Base-by-base conservation (phyloP, 2,888 invertebrate species). In the Melinopterus prodromus region DNA sequence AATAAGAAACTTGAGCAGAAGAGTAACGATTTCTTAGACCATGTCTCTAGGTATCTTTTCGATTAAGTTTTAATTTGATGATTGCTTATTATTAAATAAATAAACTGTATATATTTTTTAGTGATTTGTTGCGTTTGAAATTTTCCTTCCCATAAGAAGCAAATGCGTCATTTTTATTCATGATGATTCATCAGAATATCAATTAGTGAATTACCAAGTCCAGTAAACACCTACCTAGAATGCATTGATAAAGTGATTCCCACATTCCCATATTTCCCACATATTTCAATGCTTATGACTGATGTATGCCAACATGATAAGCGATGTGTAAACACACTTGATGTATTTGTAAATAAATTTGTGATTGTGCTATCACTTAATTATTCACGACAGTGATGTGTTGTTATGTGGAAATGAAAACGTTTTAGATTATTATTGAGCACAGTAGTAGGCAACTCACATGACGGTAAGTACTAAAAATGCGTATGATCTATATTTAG, bases 1-100 rank as follows among this genome's bases (percentile, higher is more conserved):
- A 81, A 81, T 36, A 69, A 77, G 53, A 76, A 79, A 35, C 77
- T 77, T 3, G 76, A 78, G 16, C 35, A 26, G 6, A 81, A 81
- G 71, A 70, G 16, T 70, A 71, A 69, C n/a, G 70, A 77, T 69
- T 15, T 79, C 7, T 38, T 81, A 70, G 77, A 77, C 7, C 35
- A 69, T 4, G 72, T 80, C 16, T 69, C 76, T 9, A 69, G 71
- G 14, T 80, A 36, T 69, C 53, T 80, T 70, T 78, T 80, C 38
- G 53, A 71, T 72, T 80, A 75, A 71, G 16, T 38, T 35, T 26
- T 6, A 9, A 9, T n/a, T 37, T 69, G 6, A 16, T 71, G 7
- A 14, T 71, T 71, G 7, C 14, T 71, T 26, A 26, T 71, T 26
- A 26, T 26, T 26, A 1, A 26, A 26, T 26, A 26, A 26, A 26